Evolutionary conservation across 2,888 invertebrate species (phyloP).

Genomic region (Eupelmus urozonus): DNA sequence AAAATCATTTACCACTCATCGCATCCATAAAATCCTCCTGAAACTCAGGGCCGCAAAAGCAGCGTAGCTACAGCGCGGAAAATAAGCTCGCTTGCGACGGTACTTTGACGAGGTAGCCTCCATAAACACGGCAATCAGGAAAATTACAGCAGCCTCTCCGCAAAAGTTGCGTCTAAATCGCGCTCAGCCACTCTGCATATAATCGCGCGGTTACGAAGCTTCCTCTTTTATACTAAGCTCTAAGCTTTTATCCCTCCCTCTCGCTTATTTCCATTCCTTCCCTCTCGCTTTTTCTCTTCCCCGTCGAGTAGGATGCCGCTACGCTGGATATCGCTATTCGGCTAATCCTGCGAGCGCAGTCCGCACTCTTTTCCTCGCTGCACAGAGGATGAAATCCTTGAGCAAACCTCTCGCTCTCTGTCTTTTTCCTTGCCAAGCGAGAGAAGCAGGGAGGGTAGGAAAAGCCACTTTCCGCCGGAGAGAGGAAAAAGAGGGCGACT

Average conservation of each 20-base stretch:
- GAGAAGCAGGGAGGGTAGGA: constrained; percentile 13
- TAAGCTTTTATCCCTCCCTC: constrained; percentile 58
- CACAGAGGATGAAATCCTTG: constrained; percentile 50
- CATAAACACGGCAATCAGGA: constrained; percentile 47
- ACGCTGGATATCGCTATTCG: constrained; percentile 68
- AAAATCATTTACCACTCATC: too few species aligned
- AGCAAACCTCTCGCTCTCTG: constrained; percentile 55
- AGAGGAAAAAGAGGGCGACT: constrained; percentile 30
- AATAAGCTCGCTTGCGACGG: background rate
- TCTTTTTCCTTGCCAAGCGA: constrained; percentile 32
- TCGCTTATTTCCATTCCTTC: constrained; percentile 50
- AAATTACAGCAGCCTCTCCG: constrained; percentile 44
- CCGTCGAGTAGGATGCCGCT: constrained; percentile 61
- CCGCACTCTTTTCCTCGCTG: constrained; percentile 58
- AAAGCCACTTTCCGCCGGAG: constrained; percentile 54
- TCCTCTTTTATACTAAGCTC: constrained; percentile 44
- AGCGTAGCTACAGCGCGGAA: background rate
- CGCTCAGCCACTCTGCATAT: constrained; percentile 48
- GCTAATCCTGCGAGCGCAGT: constrained; percentile 67
- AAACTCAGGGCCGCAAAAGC: too few species aligned
- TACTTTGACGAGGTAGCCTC: background rate
- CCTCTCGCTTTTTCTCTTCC: constrained; percentile 28
- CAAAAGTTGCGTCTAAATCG: constrained; percentile 43
- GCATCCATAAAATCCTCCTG: background rate
- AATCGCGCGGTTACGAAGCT: constrained; percentile 45